These are phyloP conservation scores for Cartodere bifasciata DNA, from an alignment of 2,888 invertebrate genomes.

Conservation along the genomic window DNA sequence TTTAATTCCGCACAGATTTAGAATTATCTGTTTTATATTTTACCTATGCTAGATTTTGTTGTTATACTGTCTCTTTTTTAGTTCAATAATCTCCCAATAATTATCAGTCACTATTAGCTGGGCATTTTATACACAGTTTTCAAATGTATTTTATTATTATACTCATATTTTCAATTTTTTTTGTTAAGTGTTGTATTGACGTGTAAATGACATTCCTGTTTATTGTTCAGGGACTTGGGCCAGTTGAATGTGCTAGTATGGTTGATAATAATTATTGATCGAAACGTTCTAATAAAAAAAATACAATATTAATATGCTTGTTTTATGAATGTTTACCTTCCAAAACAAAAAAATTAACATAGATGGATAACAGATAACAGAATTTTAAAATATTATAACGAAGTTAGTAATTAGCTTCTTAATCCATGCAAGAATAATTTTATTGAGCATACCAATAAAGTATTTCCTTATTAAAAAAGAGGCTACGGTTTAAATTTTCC, in stretches of 20 bases:
- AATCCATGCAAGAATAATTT: too few species aligned
- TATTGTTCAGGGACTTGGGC: constrained; percentile 31
- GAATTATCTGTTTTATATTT: constrained; percentile 2
- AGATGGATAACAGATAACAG: too few species aligned
- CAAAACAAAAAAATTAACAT: too few species aligned
- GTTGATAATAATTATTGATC: constrained; percentile 10
- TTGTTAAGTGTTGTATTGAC: constrained; percentile 22
- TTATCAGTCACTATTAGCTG: constrained; percentile 22
- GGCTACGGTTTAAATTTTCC: too few species aligned
- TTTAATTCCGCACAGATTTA: too few species aligned
- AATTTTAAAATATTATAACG: too few species aligned
- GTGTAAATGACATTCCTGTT: constrained; percentile 22
- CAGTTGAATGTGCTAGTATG: constrained; percentile 25
- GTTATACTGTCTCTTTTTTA: constrained; percentile 1
- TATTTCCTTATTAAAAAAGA: too few species aligned
- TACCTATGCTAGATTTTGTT: constrained; percentile 7
- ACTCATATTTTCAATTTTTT: too few species aligned
- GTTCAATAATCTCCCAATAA: constrained; percentile 6
- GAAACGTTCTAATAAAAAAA: constrained; percentile 15
- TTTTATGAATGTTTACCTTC: too few species aligned
- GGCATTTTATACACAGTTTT: constrained; percentile 28
- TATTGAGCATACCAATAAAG: too few species aligned
- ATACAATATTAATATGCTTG: constrained; percentile 12
- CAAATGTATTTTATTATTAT: constrained; percentile 23
- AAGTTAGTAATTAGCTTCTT: too few species aligned